phyloP scores from a whole-genome alignment of 2,797 vertebrate genomes.

The Artibeus jamaicensis region DNA sequence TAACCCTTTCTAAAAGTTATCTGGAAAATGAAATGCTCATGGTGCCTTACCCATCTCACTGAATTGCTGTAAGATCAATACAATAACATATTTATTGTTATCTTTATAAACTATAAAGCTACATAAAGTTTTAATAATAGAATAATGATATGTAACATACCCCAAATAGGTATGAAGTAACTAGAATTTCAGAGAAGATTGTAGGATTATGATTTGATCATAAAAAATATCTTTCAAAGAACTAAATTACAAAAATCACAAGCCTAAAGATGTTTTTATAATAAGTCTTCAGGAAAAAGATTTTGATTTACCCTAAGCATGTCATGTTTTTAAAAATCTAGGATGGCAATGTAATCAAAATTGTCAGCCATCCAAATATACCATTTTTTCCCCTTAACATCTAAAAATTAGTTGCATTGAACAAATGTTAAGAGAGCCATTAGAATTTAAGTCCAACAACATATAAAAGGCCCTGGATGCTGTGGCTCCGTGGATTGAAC shows the following conservation, averaged over 20 bases:
- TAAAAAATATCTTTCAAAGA: neutral
- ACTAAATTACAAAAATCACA: neutral
- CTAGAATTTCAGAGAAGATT: neutral
- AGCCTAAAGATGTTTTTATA: neutral
- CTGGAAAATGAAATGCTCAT: neutral
- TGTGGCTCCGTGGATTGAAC: too few species aligned
- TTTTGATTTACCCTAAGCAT: neutral
- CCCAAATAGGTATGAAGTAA: neutral
- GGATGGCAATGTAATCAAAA: neutral
- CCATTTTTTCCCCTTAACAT: neutral
- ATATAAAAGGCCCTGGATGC: neutral
- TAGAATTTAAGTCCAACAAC: neutral
- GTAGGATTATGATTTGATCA: neutral
- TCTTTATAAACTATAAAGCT: neutral
- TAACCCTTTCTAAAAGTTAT: neutral
- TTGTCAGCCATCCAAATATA: neutral
- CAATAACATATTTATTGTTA: neutral
- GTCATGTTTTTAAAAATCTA: constrained; percentile 20
- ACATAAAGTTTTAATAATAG: neutral
- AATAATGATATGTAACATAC: neutral
- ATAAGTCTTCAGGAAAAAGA: neutral
- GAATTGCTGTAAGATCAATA: neutral
- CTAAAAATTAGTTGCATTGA: neutral
- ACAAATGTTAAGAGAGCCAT: neutral
- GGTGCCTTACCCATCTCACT: neutral